These are phyloP conservation scores for Stercorarius parasiticus DNA, from an alignment of 2,113 vertebrate genomes.

Conservation along the genomic window DNA sequence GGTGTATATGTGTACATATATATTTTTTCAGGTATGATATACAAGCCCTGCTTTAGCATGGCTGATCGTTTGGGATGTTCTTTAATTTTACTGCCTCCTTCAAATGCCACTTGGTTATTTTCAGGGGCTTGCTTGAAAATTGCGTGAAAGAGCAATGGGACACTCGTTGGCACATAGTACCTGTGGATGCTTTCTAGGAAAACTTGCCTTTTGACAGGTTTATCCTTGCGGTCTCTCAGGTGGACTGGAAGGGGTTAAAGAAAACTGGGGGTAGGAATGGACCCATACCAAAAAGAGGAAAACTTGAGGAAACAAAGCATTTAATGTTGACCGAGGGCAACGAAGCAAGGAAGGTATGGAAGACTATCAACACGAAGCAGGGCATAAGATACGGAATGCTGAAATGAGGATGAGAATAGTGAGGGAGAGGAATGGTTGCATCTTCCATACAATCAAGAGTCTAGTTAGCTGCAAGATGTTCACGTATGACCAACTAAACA, in stretches of 20 bases:
- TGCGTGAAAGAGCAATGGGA: not conserved
- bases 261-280: not conserved
- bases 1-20: not conserved
- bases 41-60: not conserved
- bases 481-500: not conserved
- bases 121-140: not conserved
- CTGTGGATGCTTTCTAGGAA: not conserved
- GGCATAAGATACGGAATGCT: not conserved
- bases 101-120: not conserved
- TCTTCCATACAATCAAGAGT: not conserved
- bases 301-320: not conserved
- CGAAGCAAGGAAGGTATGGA: not conserved
- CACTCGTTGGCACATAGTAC: not conserved
- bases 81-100: not conserved
- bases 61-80: not conserved
- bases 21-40: not conserved
- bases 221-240: not conserved
- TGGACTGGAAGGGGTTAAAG: not conserved
- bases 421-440: not conserved
- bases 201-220: not conserved
- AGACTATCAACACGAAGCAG: not conserved
- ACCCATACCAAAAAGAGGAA: not conserved
- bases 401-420: not conserved
- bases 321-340: not conserved
- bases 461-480: not conserved